Percentiles rank a stretch among this genome's conserved stretches.
Evolutionary conservation across 2,113 vertebrate species (phyloP).

Genomic region (Pipra filicauda): DNA sequence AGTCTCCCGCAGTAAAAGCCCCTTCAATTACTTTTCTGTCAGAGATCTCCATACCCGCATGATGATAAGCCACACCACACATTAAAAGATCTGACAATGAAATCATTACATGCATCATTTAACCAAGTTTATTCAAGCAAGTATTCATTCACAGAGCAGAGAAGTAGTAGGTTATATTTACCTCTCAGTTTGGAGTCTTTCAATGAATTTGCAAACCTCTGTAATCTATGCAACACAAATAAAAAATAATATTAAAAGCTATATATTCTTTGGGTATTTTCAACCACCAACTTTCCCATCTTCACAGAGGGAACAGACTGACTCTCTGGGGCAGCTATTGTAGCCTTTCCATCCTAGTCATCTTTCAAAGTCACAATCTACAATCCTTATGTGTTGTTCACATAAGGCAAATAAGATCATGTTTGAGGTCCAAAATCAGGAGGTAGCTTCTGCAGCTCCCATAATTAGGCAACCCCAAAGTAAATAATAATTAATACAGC

Average conservation of each 20-base stretch:
- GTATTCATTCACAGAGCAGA: neutral
- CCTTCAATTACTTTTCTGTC: conserved; percentile 91
- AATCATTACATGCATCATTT: neutral
- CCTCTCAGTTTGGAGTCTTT: conserved; percentile 92
- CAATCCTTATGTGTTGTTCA: neutral
- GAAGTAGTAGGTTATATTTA: conserved; percentile 58
- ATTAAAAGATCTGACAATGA: conserved; percentile 81
- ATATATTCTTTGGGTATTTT: neutral
- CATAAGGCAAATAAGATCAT: neutral
- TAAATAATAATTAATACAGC: neutral
- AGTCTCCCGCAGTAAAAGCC: conserved; percentile 85
- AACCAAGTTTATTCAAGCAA: neutral
- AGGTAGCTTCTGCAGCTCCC: neutral
- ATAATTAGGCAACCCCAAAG: neutral
- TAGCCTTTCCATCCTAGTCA: neutral
- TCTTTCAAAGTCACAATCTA: neutral
- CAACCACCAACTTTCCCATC: neutral
- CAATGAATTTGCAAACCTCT: conserved; percentile 82
- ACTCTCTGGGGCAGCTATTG: neutral
- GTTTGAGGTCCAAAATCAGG: neutral
- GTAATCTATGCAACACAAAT: conserved; percentile 77
- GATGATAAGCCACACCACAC: conserved; percentile 91
- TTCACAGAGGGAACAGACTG: neutral
- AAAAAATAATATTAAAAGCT: neutral
- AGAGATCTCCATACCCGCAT: conserved; percentile 90